Evolutionary conservation across 2,113 vertebrate genomes (phyloP), one percentile per base, ranked within the genome.

Genomic region (Hyperoodon ampullatus): DNA sequence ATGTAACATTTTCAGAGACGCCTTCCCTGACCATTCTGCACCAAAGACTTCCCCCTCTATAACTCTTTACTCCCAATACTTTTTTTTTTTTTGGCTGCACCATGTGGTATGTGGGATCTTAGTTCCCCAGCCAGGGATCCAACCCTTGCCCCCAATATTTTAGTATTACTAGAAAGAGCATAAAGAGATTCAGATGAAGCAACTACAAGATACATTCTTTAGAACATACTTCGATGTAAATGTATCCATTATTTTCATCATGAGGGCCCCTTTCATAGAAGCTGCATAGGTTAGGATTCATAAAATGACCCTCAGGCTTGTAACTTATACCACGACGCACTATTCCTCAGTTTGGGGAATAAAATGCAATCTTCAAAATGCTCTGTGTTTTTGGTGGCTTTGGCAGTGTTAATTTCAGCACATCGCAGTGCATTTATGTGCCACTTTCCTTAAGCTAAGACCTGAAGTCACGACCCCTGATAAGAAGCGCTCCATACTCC

Each of bases 191-290:
- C 3, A 21, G 26, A 42, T 5, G 53, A 30, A 44, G 16, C 3
- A 3, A 6, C 19, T 39, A 15, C 13, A 28, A 74, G 42, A 18
- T n/a, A 12, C 10, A 28, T 28, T 6, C 4, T 77, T 13, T 21
- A 23, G 68, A 63, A 74, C 33, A 0, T 15, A 6, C 15, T 35
- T 24, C 0, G 2, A 4, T 6, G 21, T 18, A 42, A 77, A 6
- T 1, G 7, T 16, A 12, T 35, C n/a, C 6, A 3, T 5, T 24
- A 15, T 21, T 28, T 65, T n/a, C 14, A 4, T 18, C 0, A 23
- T 0, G 2, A 74, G 8, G 8, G 15, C 4, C 3, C 15, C 12
- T n/a, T 23, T 30, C 9, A 30, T 24, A 2, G 2, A 3, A 28
- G 60, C 6, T 4, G 3, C 28, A 10, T 7, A 21, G 33, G 14